Conservation (phyloP, 37 sponge, comb jelly and placozoan species). For the Agelas oroides region DNA sequence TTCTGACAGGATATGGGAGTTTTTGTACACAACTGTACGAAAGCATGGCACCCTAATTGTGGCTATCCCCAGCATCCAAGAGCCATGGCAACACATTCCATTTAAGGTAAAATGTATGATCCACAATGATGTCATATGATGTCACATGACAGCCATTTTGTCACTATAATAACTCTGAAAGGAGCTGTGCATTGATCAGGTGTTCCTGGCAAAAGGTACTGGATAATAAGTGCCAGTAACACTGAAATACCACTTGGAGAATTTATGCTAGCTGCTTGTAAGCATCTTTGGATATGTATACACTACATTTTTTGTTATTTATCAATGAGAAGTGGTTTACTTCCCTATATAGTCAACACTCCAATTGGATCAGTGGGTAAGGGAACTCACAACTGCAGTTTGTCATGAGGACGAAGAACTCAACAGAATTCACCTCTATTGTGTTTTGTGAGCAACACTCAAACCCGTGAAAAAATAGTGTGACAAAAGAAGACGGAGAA, state of each 20-base stretch:
- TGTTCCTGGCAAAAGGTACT: too few species aligned
- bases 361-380: conserved; percentile 8
- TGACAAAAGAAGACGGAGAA: too few species aligned
- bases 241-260: too few species aligned
- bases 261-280: too few species aligned
- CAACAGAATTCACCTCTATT: conserved; percentile 5
- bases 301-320: too few species aligned
- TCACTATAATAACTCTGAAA: too few species aligned
- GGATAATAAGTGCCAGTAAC: too few species aligned
- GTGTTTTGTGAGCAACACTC: conserved; percentile 5
- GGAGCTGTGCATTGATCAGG: too few species aligned
- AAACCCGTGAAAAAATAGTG: too few species aligned
- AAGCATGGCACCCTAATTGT: conserved; percentile 48
- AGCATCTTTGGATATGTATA: too few species aligned
- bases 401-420: conserved; percentile 4
- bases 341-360: background rate
- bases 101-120: conserved; percentile 7
- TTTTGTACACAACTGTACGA: conserved; percentile 22
- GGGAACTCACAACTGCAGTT: background rate
- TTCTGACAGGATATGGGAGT: conserved; percentile 38
- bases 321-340: too few species aligned
- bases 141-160: too few species aligned
- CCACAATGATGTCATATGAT: background rate
- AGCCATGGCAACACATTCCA: conserved; percentile 10
- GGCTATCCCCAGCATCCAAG: conserved; percentile 53